These are phyloP conservation scores for Acleris cristana DNA, from an alignment of 2,888 invertebrate species.

Conservation along the genomic window DNA sequence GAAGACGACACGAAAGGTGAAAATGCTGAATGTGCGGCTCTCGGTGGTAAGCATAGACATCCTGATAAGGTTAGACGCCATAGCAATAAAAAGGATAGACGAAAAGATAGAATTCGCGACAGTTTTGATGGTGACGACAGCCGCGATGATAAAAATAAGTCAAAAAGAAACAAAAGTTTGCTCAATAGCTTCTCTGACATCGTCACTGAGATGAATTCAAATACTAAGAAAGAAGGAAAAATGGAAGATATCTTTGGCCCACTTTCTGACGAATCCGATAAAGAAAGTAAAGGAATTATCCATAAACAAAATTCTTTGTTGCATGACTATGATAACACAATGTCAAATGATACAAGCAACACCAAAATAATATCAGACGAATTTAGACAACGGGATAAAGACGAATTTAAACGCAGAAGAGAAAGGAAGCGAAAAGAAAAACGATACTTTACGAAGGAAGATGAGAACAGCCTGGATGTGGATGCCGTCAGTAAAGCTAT, in stretches of 20 bases:
- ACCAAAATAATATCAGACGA: slow-evolving; percentile 50
- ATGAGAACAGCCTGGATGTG: slow-evolving; percentile 91
- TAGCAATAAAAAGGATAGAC: slow-evolving; percentile 84
- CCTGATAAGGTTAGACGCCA: slow-evolving; percentile 81
- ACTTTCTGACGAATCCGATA: slow-evolving; percentile 88
- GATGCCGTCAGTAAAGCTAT: slow-evolving; percentile 92
- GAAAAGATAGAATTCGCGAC: slow-evolving; percentile 83
- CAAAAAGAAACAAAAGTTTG: slow-evolving; percentile 83
- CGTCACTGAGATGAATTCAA: slow-evolving; percentile 55
- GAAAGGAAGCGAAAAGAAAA: slow-evolving; percentile 87
- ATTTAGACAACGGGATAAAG: slow-evolving; percentile 71
- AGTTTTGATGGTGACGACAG: slow-evolving; percentile 75
- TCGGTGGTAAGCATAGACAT: slow-evolving; percentile 69
- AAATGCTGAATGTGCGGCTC: slow-evolving; percentile 53
- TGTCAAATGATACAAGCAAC: slow-evolving; percentile 47
- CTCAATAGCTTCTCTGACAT: slow-evolving; percentile 58
- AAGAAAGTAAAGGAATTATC: slow-evolving; percentile 52
- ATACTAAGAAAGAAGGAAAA: slow-evolving; percentile 88
- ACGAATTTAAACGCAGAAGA: slow-evolving; percentile 83
- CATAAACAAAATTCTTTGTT: slow-evolving; percentile 58
- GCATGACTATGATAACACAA: slow-evolving; percentile 52
- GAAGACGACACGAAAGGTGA: slow-evolving; percentile 81
- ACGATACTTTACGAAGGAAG: slow-evolving; percentile 83
- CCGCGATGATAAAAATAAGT: slow-evolving; percentile 82
- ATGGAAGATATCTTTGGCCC: slow-evolving; percentile 96